Percentiles rank a stretch among this genome's conserved stretches.
Evolutionary conservation across 2,797 vertebrate genomes (phyloP).

Genomic region (Chiroxiphia lanceolata): DNA sequence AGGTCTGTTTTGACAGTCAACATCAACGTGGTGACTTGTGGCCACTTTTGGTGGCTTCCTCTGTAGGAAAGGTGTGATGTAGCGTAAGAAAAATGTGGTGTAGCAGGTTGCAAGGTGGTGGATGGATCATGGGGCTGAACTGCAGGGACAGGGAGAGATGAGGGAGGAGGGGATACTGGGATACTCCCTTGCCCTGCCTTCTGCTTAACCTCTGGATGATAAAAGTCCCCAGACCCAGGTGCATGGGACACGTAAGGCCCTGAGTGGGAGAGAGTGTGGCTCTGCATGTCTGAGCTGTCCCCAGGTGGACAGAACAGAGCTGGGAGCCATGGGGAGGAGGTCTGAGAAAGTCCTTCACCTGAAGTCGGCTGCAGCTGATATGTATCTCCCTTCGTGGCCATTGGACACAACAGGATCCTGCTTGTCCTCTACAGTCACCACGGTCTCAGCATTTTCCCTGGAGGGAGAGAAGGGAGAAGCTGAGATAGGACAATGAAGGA

Average conservation of each 20-base stretch:
- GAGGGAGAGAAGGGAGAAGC: background rate
- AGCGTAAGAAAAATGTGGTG: background rate
- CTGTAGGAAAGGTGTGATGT: background rate
- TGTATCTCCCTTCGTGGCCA: slow-evolving; percentile 56
- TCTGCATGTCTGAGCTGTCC: background rate
- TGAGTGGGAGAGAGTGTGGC: fast-evolving
- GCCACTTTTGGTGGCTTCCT: background rate
- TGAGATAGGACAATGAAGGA: background rate
- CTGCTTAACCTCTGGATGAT: background rate
- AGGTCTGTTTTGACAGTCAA: background rate
- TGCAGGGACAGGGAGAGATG: background rate
- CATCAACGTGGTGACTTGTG: background rate
- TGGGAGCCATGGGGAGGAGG: background rate
- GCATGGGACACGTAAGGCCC: fast-evolving
- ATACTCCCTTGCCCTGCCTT: background rate
- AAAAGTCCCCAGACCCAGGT: background rate
- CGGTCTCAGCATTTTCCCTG: slow-evolving; percentile 19
- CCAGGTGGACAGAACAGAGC: background rate
- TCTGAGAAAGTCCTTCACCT: slow-evolving; percentile 56
- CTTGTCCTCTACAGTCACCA: slow-evolving; percentile 3
- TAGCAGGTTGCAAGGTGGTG: background rate
- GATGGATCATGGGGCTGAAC: background rate
- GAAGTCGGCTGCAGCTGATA: slow-evolving; percentile 31
- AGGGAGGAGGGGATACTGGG: background rate
- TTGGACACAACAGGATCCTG: slow-evolving; percentile 40